Evolutionary conservation across 2,888 invertebrate genomes (phyloP).

Genomic region (Osmoderma eremita): DNA sequence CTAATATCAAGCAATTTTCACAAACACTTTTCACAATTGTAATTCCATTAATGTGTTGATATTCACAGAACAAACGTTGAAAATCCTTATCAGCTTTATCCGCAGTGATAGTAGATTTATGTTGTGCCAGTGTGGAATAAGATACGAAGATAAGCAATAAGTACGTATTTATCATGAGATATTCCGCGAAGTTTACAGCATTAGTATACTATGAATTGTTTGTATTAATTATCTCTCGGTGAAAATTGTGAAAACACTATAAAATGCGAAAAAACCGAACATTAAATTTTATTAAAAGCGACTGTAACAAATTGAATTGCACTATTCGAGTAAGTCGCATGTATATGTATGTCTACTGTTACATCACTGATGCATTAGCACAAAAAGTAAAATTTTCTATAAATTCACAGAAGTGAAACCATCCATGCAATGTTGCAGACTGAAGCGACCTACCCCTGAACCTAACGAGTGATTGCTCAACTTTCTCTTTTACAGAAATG

Average conservation of each 20-base stretch:
- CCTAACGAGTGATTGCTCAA: not conserved
- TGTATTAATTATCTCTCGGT: not conserved
- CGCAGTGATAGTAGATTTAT: conserved; percentile 19
- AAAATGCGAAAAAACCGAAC: conserved; percentile 8
- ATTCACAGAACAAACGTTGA: conserved; percentile 13
- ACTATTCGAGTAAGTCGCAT: conserved; percentile 1
- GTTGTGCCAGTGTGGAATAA: conserved; percentile 1
- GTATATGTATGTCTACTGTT: no score
- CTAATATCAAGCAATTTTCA: not conserved
- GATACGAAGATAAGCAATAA: no score
- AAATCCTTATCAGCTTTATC: conserved; percentile 24
- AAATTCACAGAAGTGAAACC: conserved; percentile 36
- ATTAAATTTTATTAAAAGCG: not conserved
- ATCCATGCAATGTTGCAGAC: conserved; percentile 23
- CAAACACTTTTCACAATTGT: not conserved
- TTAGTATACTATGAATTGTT: not conserved
- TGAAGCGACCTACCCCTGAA: conserved; percentile 24
- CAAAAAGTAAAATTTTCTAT: conserved; percentile 12
- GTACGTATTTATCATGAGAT: conserved; percentile 8
- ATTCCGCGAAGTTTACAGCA: conserved; percentile 15
- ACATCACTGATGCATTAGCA: conserved; percentile 10
- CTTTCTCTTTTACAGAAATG: conserved; percentile 32
- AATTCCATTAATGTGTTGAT: conserved; percentile 7
- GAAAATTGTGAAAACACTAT: conserved; percentile 1
- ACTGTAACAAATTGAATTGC: conserved; percentile 1